Base-by-base conservation (phyloP, 2,888 invertebrate genomes). In the Tachina fera region DNA sequence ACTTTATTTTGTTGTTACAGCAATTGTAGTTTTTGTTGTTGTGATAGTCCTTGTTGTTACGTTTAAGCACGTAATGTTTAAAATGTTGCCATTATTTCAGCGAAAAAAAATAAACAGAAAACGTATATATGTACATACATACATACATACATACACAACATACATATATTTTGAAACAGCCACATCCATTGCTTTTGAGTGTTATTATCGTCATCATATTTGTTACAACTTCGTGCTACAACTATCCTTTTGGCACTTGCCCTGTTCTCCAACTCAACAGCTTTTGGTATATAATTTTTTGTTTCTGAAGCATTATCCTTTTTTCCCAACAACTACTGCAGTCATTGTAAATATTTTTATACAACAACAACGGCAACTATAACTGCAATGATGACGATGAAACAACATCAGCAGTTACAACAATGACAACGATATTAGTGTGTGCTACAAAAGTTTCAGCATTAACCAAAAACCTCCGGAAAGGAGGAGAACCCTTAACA, bases 21-120 rank as follows among this genome's bases (percentile, higher is more conserved):
- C 31, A 63, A 49, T 39, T 79, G 49, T 67, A 61, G 65, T 49
- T 56, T 31, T 65, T 70, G 45, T 63, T 65, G 19, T 41, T 61
- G 61, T 31, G 71, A 41, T 51, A 43, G 63, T 22, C 68, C 71
- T 63, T 81, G 80, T 76, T 84, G 80, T 79, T 84, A 75, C 71
- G 70, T 75, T 86, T 86, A 83, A 86, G 83, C 86, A 86, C 79
- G 86, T 86, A 86, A 83, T 86, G 83, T 86, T 86, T 86, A 83
- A 86, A 86, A 86, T 83, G 86, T 83, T 86, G 83, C 79, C 86
- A 77, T 86, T 86, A 86, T 80, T 86, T 68, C 71, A 80, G 80
- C 83, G 86, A 79, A 86, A 83, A 68, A 83, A 79, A 84, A 74
- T 56, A 11, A 53, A 65, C 60, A 67, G 39, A 61, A 45, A n/a